Evolutionary conservation across 2,888 invertebrate species (phyloP), one percentile per base, ranked within the genome.

Genomic region (Athrips mouffetella): DNA sequence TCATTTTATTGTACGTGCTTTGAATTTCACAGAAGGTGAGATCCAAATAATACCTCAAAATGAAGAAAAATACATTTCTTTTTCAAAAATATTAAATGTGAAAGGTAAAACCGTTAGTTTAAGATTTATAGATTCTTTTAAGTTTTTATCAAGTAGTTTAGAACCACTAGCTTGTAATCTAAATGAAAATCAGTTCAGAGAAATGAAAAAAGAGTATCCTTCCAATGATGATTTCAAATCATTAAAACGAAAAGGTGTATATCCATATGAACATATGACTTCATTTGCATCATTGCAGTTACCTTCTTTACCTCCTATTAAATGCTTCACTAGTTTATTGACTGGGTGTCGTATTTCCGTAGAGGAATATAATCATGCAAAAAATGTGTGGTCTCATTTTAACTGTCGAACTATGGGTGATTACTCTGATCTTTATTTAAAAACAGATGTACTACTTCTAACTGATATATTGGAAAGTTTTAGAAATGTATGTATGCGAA

Each of bases 401-500:
- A 10, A 55, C 3, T 57, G 62, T 47, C 40, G 50, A 18, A 60
- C 50, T 20, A 51, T 74, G 37, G 48, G 49, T 3, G 61, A 71
- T 31, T 72, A 74, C 49, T 58, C 58, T 2, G 60, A 70, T 49
- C 45, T 68, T 13, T 73, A 71, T 52, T 52, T 64, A 11, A 65
- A 68, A 58, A 62, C 61, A 11, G 66, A 70, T 47, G 67, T 69
- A 2, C 42, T 67, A 42, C 27, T 73, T 3, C 49, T 75, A 23
- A 55, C 58, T 15, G 70, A 75, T 47, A 50, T 70, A 13, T 70
- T 73, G 52, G 69, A 74, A 64, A 69, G 69, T 47, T 70, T 70
- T 49, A 51, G 72, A 44, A 42, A 54, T 13, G n/a, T 64, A 2
- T 67, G 67, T 52, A 35, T 65, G 5, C 30, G 40, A 10, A 57